Conservation (phyloP, 2,113 vertebrate genomes). For the Merops nubicus region DNA sequence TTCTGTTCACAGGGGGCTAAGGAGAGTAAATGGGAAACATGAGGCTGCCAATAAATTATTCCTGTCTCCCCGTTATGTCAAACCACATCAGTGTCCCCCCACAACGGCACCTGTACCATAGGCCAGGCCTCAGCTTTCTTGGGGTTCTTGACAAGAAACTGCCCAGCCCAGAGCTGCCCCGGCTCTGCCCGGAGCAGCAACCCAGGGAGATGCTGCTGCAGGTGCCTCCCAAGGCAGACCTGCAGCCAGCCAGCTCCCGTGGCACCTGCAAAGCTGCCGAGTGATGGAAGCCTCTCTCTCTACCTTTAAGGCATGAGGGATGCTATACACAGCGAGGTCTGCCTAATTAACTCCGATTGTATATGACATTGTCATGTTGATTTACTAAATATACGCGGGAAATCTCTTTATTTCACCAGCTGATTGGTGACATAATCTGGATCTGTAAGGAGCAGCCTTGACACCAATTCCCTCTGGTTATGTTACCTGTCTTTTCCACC, state of each 20-base stretch:
- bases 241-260: not conserved
- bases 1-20: accelerated
- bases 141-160: not conserved
- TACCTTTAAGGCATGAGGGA: slow-evolving; percentile 71
- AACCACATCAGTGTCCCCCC: not conserved
- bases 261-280: not conserved
- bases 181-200: not conserved
- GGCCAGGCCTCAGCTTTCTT: not conserved
- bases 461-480: slow-evolving; percentile 79
- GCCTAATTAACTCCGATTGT: slow-evolving; percentile 77
- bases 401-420: slow-evolving; percentile 77
- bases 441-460: slow-evolving; percentile 66
- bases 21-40: not conserved
- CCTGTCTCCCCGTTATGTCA: not conserved
- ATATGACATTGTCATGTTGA: slow-evolving; percentile 79
- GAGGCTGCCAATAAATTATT: accelerated
- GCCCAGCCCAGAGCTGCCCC: not conserved
- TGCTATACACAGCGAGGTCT: slow-evolving; percentile 24
- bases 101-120: not conserved
- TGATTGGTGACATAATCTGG: slow-evolving; percentile 71
- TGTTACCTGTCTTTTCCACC: slow-evolving; percentile 79
- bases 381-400: slow-evolving; percentile 75
- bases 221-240: not conserved
- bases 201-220: not conserved
- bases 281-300: slow-evolving; percentile 17